Evolutionary conservation across 2,113 vertebrate genomes (phyloP), one percentile per base, ranked within the genome.

Genomic region (Leucosticte australis): DNA sequence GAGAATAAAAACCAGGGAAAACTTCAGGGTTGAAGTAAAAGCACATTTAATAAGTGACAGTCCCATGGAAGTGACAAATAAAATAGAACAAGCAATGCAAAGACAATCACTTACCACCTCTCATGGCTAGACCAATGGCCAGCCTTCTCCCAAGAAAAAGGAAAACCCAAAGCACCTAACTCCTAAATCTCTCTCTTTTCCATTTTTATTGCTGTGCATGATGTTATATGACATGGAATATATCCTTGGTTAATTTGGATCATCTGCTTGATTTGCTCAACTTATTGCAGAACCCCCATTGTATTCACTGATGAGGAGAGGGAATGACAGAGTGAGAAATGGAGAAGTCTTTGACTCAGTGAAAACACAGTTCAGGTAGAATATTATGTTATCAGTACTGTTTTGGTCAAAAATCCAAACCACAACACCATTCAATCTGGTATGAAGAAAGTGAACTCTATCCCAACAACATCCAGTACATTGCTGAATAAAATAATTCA

Each of bases 401-500:
- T 13, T 86, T 75, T 52, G 24, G 35, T 80, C 62, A 59, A 65
- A 79, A 67, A 57, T 46, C 24, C 35, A n/a, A 85, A 78, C 31
- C 8, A 52, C 7, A 39, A 16, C 22, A 70, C 13, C 15, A 42
- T 14, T 21, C 27, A 59, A 79, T 52, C 20, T 59, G 15, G 44
- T 69, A 20, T 30, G 37, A 80, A 41, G 28, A 71, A 83, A 69
- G 21, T 30, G 21, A 77, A 52, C 6, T 86, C 35, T 53, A 50
- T 15, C 8, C 28, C 31, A 78, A 20, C 0, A 3, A 77, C 2
- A 1, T 47, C 37, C 22, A 64, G 30, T 26, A 52, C 0, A 0
- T 19, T 50, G 28, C 13, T 88, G 42, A 83, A 89, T 30, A 74
- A 93, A 74, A 70, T 50, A 90, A 33, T 42, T 73, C 33, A 62